phyloP scores from a whole-genome alignment of 2,797 vertebrate species.

The Muraenolepis orangiensis region DNA sequence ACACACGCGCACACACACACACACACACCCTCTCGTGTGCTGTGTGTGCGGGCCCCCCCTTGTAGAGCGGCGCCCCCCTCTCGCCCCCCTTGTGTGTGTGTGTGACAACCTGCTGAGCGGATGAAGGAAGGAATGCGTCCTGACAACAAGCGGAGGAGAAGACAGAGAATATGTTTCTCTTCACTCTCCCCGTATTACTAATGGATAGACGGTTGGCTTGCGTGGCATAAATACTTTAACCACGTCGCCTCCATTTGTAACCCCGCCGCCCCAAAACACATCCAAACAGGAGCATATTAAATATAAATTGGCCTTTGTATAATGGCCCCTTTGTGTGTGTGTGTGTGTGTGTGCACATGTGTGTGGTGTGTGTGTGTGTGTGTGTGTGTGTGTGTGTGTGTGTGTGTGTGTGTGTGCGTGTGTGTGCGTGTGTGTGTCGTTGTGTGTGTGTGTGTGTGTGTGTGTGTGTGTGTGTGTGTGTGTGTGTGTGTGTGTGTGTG shows the following conservation, averaged over 20 bases:
- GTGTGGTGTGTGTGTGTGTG: conserved; percentile 10
- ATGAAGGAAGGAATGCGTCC: conserved; percentile 66
- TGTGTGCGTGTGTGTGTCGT: conserved; percentile 31
- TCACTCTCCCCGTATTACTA: conserved; percentile 82
- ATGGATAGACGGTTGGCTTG: conserved; percentile 85
- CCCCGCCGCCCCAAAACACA: conserved; percentile 76
- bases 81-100: conserved; percentile 49
- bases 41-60: no score
- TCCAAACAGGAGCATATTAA: conserved; percentile 84
- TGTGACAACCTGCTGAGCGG: conserved; percentile 62
- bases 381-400: no score
- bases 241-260: conserved; percentile 87
- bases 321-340: conserved; percentile 82
- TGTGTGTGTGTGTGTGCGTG: conserved; percentile 1
- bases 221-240: conserved; percentile 93
- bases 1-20: conserved; percentile 15
- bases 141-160: conserved; percentile 83
- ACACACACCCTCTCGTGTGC: conserved; percentile 18
- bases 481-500: conserved; percentile 1
- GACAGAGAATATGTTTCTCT: conserved; percentile 76
- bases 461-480: no score
- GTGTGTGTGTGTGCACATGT: conserved; percentile 50
- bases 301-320: conserved; percentile 90
- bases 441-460: conserved; percentile 14
- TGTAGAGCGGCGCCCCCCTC: conserved; percentile 31